These are phyloP conservation scores for Boloria euphrosyne DNA, from an alignment of 2,888 invertebrate species.

Conservation along the genomic window DNA sequence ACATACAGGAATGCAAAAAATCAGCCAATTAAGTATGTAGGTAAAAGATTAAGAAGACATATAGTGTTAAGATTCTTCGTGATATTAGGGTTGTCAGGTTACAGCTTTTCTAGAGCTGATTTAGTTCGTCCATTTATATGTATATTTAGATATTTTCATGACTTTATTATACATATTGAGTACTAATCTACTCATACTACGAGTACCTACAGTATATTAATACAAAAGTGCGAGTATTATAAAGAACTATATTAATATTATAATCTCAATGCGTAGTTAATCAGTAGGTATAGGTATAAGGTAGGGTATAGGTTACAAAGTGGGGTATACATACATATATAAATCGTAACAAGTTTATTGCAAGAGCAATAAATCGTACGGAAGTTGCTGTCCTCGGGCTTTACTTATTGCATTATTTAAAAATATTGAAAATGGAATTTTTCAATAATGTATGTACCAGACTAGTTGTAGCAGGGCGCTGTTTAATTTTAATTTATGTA, in stretches of 20 bases:
- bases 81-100: slow-evolving; percentile 18
- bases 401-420: slow-evolving; percentile 21
- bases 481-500: too few relatives aligned
- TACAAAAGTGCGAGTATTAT: too few relatives aligned
- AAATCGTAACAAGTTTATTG: slow-evolving; percentile 29
- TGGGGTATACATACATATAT: slow-evolving; percentile 5
- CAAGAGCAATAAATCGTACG: slow-evolving; percentile 31
- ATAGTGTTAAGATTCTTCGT: slow-evolving; percentile 11
- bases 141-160: neutral
- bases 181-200: too few relatives aligned
- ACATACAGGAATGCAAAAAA: slow-evolving; percentile 1
- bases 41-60: slow-evolving; percentile 15
- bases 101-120: slow-evolving; percentile 5
- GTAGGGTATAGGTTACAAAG: slow-evolving; percentile 3
- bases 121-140: neutral
- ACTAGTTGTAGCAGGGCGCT: too few relatives aligned
- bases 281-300: neutral
- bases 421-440: slow-evolving; percentile 13
- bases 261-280: neutral
- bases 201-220: too few relatives aligned
- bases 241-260: neutral
- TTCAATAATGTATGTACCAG: neutral
- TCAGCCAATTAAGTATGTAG: slow-evolving; percentile 16
- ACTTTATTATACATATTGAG: too few relatives aligned
- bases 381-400: slow-evolving; percentile 29